phyloP scores from a whole-genome alignment of 64 coral and sea anemone genomes.

The Orbicella faveolata region DNA sequence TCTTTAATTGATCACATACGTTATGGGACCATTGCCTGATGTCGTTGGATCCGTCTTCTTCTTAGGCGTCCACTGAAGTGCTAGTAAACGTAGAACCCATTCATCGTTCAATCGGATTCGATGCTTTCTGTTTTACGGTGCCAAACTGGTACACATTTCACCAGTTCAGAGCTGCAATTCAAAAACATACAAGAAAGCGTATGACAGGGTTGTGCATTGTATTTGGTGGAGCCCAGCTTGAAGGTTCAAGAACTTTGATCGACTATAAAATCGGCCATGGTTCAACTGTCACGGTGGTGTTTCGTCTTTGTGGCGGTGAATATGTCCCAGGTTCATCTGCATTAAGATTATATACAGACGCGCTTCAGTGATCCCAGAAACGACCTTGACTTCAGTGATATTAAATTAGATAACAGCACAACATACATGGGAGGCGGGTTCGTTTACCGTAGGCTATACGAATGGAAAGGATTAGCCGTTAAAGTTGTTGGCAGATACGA shows the following conservation, averaged over 20 bases:
- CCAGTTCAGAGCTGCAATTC: neutral
- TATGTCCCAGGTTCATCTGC: neutral
- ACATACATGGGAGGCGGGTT: constrained; percentile 52
- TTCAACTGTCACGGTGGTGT: constrained; percentile 8
- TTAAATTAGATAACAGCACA: constrained; percentile 50
- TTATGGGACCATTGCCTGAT: neutral
- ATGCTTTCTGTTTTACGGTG: neutral
- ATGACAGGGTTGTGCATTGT: no score
- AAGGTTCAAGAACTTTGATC: constrained; percentile 12
- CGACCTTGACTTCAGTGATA: constrained; percentile 60
- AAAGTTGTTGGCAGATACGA: constrained; percentile 55
- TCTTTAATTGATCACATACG: constrained; percentile 16
- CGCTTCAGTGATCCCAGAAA: constrained; percentile 58
- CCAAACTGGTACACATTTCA: neutral
- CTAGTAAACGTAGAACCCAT: neutral
- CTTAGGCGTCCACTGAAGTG: neutral
- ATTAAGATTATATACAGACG: constrained; percentile 17
- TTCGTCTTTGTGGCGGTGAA: neutral
- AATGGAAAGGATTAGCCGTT: constrained; percentile 61
- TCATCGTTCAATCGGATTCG: no score
- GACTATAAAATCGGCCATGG: neutral
- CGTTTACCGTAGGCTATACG: constrained; percentile 57
- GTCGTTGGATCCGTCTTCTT: neutral
- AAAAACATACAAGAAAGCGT: no score
- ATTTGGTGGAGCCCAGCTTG: neutral